Evolutionary conservation across 2,797 vertebrate species (phyloP).

Genomic region (Enteromius trimaculatus): DNA sequence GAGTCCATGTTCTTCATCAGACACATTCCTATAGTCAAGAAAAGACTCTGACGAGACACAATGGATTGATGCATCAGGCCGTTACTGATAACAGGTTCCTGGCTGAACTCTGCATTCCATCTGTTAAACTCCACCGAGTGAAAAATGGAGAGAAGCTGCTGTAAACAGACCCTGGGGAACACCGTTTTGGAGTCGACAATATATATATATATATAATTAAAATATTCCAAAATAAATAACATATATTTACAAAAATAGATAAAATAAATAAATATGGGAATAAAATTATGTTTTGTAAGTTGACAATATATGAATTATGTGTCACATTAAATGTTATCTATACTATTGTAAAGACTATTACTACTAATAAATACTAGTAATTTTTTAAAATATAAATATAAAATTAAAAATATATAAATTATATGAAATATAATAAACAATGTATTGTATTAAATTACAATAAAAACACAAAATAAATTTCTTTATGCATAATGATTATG

Average conservation of each 20-base stretch:
- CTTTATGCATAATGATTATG: not conserved
- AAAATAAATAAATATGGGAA: not conserved
- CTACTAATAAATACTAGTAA: not conserved
- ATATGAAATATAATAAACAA: not conserved
- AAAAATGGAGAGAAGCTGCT: slow-evolving; percentile 45
- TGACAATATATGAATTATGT: not conserved
- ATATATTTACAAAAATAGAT: not conserved
- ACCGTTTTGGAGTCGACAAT: not conserved
- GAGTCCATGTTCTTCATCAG: slow-evolving; percentile 77
- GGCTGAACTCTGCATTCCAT: slow-evolving; percentile 75
- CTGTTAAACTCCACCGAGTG: slow-evolving; percentile 75
- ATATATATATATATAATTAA: no score
- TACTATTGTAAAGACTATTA: not conserved
- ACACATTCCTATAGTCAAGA: slow-evolving; percentile 85
- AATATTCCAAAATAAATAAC: not conserved
- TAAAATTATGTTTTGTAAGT: not conserved
- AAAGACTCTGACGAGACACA: slow-evolving; percentile 79
- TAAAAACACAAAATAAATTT: not conserved
- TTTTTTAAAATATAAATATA: no score
- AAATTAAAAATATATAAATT: not conserved
- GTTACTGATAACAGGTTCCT: slow-evolving; percentile 77
- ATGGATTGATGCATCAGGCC: slow-evolving; percentile 83
- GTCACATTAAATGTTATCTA: not conserved
- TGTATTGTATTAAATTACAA: not conserved
- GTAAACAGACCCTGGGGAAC: slow-evolving; percentile 29